Conservation (phyloP, 2,888 invertebrate genomes). For the Melanostoma mellinum region DNA sequence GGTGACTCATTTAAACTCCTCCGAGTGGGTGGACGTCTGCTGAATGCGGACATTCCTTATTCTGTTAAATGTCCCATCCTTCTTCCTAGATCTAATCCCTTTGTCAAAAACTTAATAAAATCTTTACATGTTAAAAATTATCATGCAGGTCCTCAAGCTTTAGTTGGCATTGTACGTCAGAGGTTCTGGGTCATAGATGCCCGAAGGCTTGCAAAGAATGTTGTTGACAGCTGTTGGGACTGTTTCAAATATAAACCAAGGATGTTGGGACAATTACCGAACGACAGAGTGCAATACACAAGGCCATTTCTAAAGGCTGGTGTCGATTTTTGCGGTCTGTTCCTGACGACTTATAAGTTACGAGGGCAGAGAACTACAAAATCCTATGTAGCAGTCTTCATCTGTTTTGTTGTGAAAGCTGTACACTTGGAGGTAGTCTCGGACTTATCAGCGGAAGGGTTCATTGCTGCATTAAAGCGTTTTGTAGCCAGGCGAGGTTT, state of each 20-base stretch:
- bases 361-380: conserved; percentile 27
- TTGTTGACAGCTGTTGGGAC: conserved; percentile 15
- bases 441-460: conserved; percentile 42
- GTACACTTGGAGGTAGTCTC: conserved; percentile 40
- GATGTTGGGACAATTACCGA: conserved; percentile 29
- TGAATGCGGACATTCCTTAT: conserved; percentile 55
- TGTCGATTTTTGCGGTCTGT: conserved; percentile 66
- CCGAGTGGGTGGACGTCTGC: too few relatives aligned
- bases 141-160: conserved; percentile 45
- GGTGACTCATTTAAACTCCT: too few relatives aligned
- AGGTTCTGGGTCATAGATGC: conserved; percentile 40
- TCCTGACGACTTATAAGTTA: conserved; percentile 38
- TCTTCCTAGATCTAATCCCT: conserved; percentile 58
- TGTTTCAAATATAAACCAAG: conserved; percentile 13
- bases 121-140: conserved; percentile 27
- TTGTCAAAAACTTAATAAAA: not conserved
- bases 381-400: conserved; percentile 44
- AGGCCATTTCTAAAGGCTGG: conserved; percentile 56
- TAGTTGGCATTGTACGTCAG: conserved; percentile 26
- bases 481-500: conserved; percentile 45
- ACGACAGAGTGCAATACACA: conserved; percentile 10
- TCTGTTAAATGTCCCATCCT: conserved; percentile 72
- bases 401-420: conserved; percentile 48
- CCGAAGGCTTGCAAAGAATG: not conserved
- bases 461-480: conserved; percentile 32